phyloP scores from a whole-genome alignment of 2,797 vertebrate genomes.

The Acridotheres tristis region DNA sequence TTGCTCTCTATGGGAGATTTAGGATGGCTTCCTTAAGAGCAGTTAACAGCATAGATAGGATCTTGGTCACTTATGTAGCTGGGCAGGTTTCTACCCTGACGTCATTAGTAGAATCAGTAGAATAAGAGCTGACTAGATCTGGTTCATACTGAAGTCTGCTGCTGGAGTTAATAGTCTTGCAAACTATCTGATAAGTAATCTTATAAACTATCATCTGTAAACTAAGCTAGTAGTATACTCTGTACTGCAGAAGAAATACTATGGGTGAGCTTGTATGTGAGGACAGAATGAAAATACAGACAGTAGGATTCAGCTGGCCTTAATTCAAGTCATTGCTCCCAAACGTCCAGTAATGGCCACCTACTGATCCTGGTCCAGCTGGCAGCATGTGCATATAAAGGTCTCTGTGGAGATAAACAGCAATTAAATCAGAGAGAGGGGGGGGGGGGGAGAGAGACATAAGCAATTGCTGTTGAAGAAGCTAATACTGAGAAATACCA shows the following conservation, averaged over 20 bases:
- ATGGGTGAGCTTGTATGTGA: background rate
- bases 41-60: background rate
- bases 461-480: conserved; percentile 20
- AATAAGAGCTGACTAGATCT: background rate
- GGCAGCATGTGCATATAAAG: background rate
- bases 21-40: background rate
- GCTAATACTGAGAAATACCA: background rate
- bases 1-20: background rate
- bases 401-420: conserved; percentile 13
- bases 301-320: conserved; percentile 41
- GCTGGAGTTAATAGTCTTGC: too few relatives aligned
- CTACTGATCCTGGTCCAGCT: conserved; percentile 58
- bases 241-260: background rate
- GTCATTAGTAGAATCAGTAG: background rate
- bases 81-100: background rate
- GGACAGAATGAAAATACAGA: conserved; percentile 7
- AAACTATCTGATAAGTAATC: too few relatives aligned
- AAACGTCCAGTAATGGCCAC: conserved; percentile 49
- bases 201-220: too few relatives aligned
- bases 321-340: conserved; percentile 53
- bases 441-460: too few relatives aligned
- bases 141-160: background rate
- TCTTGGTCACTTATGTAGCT: background rate
- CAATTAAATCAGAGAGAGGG: conserved; percentile 45
- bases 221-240: background rate